Evolutionary conservation across 2,888 invertebrate species (phyloP), one percentile per base, ranked within the genome.

Genomic region (Hirudinaria manillensis): DNA sequence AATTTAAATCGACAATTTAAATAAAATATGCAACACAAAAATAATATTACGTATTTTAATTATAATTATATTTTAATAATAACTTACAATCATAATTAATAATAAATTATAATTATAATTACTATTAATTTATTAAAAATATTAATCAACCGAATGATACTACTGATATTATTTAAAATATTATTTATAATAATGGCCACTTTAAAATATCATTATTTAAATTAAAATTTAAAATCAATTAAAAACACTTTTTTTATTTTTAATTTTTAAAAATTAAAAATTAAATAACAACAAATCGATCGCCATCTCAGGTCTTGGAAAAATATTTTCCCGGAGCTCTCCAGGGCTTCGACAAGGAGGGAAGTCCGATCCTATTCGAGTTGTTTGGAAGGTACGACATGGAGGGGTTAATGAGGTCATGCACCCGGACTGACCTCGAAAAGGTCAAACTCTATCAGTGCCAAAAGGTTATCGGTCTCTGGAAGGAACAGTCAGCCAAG

Each of bases 361-460:
- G 85, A 0, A 82, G 83, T 0, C 83, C 83, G 0, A 76, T 85
- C 10, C 76, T 82, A 13, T 81, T 84, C 32, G 85, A 85, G 75
- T 79, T 82, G 38, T 85, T 81, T 76, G 85, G 85, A 0, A 80
- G 79, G 27, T 80, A 85, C 67, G 85, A 85, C 78, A 83, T 86
- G 81, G 85, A 83, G 77, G 85, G 85, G 0, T 76, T 85, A 6
- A 82, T 85, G 83, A 82, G 82, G 74, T 84, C 84, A 13, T 79
- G 81, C 65, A 79, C 80, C 70, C 82, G 82, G 65, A 80, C 81
- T 0, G 84, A 84, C 78, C 79, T 84, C 72, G 84, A 84, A 77
- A 84, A 82, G 76, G 80, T 81, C 24, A 84, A 84, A 75, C 78
- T 85, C 10, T 76, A 79, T 61, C 83, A 84, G 75, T 83, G 84